Evolutionary conservation across 37 sponge, comb jelly and placozoan species (phyloP).

Genomic region (Crambe crambe): DNA sequence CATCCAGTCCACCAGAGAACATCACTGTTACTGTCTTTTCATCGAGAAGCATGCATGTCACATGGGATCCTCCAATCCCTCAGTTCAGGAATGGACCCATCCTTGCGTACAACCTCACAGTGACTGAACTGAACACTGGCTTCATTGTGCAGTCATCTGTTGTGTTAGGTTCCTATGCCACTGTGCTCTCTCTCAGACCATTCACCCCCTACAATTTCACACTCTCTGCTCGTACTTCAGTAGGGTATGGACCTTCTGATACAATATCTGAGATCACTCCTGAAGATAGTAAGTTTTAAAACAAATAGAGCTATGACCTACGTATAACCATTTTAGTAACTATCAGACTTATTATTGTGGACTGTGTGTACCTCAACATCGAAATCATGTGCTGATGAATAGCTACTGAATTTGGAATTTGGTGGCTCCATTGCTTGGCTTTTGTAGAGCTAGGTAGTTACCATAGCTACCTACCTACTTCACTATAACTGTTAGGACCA

Average conservation of each 20-base stretch:
- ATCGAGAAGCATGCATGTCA: not conserved
- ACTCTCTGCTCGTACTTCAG: not conserved
- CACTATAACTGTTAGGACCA: too few relatives aligned
- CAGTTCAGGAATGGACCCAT: constrained; percentile 4
- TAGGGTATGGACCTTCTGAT: not conserved
- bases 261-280: not conserved
- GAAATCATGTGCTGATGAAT: too few relatives aligned
- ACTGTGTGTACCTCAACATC: too few relatives aligned
- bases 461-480: too few relatives aligned
- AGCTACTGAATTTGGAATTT: too few relatives aligned
- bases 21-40: not conserved
- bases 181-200: not conserved
- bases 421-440: too few relatives aligned
- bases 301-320: not conserved
- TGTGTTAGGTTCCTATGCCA: not conserved
- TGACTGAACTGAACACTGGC: not conserved
- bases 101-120: not conserved
- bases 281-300: too few relatives aligned
- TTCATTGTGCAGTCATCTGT: not conserved
- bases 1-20: not conserved
- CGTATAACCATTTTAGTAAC: too few relatives aligned
- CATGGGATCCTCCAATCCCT: constrained; percentile 6
- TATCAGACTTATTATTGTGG: too few relatives aligned
- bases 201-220: not conserved
- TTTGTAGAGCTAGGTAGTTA: too few relatives aligned